A percentile compares a stretch with the other conserved stretches of the same genome.
These are phyloP conservation scores for Holcopasites calliopsidis DNA, from an alignment of 1,140 invertebrate species.

Conservation along the genomic window DNA sequence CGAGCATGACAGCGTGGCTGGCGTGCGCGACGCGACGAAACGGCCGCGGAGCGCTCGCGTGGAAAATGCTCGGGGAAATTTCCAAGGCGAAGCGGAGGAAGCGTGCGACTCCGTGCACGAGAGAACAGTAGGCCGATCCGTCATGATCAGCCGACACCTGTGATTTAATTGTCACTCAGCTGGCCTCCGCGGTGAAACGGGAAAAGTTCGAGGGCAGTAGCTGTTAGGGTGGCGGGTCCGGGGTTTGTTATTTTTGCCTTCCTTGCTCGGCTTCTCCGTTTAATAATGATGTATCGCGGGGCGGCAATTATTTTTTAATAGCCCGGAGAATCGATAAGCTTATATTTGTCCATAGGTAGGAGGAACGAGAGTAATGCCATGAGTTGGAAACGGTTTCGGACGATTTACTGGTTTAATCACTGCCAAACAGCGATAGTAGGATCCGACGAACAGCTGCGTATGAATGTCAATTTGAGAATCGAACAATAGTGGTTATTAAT, in stretches of 20 bases:
- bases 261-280: constrained; percentile 1
- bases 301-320: constrained; percentile 11
- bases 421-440: too few relatives aligned
- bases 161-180: constrained; percentile 78
- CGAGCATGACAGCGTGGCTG: constrained; percentile 29
- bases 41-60: constrained; percentile 17
- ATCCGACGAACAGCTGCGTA: too few relatives aligned
- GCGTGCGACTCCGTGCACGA: constrained; percentile 49
- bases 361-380: too few relatives aligned
- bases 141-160: constrained; percentile 77
- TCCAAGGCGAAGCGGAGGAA: constrained; percentile 62
- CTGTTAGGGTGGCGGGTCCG: too few relatives aligned
- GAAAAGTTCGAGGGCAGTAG: constrained; percentile 23
- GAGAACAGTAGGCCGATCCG: constrained; percentile 69
- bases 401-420: too few relatives aligned
- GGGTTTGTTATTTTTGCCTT: background rate
- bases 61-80: constrained; percentile 61
- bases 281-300: background rate
- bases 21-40: constrained; percentile 24
- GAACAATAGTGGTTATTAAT: too few relatives aligned
- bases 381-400: too few relatives aligned
- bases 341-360: too few relatives aligned
- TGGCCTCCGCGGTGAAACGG: constrained; percentile 51
- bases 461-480: too few relatives aligned
- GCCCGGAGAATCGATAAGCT: background rate